Evolutionary conservation across 2,888 invertebrate species (phyloP).

Genomic region (Gryllus longicercus): DNA sequence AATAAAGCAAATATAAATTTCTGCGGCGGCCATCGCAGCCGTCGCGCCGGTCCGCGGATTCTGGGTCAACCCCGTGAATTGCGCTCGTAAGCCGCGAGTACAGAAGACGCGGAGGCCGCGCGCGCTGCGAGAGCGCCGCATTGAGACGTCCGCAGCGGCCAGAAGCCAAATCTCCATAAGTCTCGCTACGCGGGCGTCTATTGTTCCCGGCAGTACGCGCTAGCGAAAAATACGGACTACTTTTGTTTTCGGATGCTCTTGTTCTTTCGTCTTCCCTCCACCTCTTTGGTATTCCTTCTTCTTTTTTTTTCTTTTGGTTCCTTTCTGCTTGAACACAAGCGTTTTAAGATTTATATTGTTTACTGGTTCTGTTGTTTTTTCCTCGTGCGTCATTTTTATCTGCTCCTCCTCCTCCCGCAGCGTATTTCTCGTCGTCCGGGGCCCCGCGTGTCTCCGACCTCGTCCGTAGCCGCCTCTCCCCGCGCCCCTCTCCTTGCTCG

Average conservation of each 20-base stretch:
- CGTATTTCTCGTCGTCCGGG: background rate
- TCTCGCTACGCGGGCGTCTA: background rate
- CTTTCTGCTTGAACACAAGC: background rate
- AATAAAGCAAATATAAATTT: too few relatives aligned
- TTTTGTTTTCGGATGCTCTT: background rate
- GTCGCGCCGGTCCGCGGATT: too few relatives aligned
- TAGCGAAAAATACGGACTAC: slow-evolving; percentile 10
- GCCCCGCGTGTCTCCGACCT: background rate
- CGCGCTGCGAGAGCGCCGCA: background rate
- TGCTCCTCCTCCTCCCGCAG: background rate
- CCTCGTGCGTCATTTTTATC: slow-evolving; percentile 4
- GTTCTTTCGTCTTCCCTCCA: background rate
- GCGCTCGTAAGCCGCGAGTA: too few relatives aligned
- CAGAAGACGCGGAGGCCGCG: too few relatives aligned
- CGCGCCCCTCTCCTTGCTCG: background rate
- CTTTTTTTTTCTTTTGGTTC: background rate
- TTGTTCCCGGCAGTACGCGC: slow-evolving; percentile 7
- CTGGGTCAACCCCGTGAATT: too few relatives aligned
- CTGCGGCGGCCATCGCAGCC: too few relatives aligned
- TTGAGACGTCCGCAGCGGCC: background rate
- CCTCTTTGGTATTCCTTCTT: background rate
- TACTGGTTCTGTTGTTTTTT: background rate
- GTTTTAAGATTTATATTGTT: slow-evolving; percentile 17
- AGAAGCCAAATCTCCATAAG: background rate
- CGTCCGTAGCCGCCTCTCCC: background rate